Conservation (phyloP, 2,888 invertebrate species). For the Dryadula phaetusa region DNA sequence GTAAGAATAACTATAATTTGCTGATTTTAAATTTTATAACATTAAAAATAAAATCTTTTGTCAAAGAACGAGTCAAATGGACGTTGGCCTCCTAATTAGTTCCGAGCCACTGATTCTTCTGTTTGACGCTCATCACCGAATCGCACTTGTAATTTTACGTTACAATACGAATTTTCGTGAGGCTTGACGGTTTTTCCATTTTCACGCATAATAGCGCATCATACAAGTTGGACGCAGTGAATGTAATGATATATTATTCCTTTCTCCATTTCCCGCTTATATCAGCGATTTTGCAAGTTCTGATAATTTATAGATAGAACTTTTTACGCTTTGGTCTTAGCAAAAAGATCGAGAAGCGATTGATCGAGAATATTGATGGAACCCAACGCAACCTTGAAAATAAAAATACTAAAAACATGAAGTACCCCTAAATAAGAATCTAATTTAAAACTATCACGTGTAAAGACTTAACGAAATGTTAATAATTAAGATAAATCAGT, state of each 20-base stretch:
- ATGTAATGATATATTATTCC: neutral
- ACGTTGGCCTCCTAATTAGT: conserved; percentile 38
- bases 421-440: neutral
- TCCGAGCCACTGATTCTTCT: conserved; percentile 30
- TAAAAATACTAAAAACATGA: neutral
- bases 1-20: neutral
- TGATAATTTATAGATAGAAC: no score
- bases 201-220: neutral
- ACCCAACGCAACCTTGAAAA: neutral
- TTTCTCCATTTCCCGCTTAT: neutral
- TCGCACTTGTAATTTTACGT: conserved; percentile 21
- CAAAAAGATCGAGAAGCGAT: no score
- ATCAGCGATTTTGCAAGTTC: no score
- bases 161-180: conserved; percentile 4
- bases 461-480: neutral
- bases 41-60: conserved; percentile 19
- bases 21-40: conserved; percentile 33
- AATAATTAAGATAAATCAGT: conserved; percentile 2
- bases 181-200: neutral
- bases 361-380: no score
- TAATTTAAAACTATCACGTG: neutral
- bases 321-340: no score
- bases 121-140: conserved; percentile 23
- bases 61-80: conserved; percentile 16
- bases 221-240: no score